Evolutionary conservation across 1,140 invertebrate species (phyloP).

Genomic region (Laodelphax striatellus): DNA sequence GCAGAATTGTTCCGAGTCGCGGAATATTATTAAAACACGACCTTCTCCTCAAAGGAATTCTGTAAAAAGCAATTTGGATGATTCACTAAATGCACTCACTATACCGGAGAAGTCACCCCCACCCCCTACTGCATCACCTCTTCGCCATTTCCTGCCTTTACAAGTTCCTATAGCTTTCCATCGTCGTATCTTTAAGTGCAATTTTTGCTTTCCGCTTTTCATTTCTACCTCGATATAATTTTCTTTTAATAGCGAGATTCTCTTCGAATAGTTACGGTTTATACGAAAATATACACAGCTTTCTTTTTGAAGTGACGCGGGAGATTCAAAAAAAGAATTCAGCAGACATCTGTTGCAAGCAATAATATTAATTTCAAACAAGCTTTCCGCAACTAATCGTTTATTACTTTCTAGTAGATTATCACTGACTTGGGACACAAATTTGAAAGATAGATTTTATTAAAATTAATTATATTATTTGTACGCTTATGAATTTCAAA

Average conservation of each 20-base stretch:
- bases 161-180: background rate
- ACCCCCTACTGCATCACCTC: background rate
- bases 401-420: no score
- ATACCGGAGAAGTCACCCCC: background rate
- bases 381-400: no score
- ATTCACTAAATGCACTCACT: conserved; percentile 3
- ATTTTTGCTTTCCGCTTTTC: background rate
- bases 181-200: background rate
- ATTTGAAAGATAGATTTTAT: no score
- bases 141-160: background rate
- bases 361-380: no score
- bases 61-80: conserved; percentile 3
- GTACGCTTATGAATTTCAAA: no score
- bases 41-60: conserved; percentile 1
- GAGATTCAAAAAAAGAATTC: no score
- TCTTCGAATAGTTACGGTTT: background rate
- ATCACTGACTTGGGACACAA: no score
- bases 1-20: background rate
- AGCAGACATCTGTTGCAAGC: no score
- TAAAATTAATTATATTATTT: no score
- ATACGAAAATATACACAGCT: background rate
- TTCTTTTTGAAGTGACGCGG: no score
- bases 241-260: background rate
- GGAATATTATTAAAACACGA: conserved; percentile 3
- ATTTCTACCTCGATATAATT: background rate